Evolutionary conservation across 2,888 invertebrate genomes (phyloP), one percentile per base, ranked within the genome.

Genomic region (Azorinus chamasolen): DNA sequence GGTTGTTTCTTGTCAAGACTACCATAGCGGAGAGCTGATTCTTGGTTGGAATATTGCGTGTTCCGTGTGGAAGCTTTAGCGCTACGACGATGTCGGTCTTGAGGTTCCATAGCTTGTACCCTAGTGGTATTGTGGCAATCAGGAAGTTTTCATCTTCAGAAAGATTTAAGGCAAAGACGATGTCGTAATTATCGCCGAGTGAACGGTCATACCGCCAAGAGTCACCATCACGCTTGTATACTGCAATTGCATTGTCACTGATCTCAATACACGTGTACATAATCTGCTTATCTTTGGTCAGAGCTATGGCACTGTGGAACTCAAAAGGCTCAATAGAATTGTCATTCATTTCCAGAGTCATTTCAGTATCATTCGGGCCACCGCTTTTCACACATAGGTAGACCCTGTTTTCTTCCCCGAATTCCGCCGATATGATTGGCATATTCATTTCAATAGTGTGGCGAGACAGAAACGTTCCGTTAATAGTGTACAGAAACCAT

Each of bases 1-100:
- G 96, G 87, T 96, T 96, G 72, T 96, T 96, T 39, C 97, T 97
- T 86, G 98, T 98, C 80, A 99, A 95, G 95, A 97, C 97, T 58
- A 98, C 96, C 0, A 98, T 97, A 92, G 97, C 98, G 0, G 97
- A 97, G 83, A 96, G 95, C 87, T 97, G 95, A 94, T 98, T 96
- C 93, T 96, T 96, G 16, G 97, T 97, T 2, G 97, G 97, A 59
- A 99, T 98, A 91, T 99, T 99, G 51, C 98, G 94, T 4, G 97
- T 97, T 0, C 97, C 97, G 20, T 88, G 86, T 0, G 93, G 93
- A 18, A 93, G 80, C 27, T 89, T 87, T 18, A 92, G 79, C 18
- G 87, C 83, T n/a, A 89, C 78, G 68, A 87, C 62, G 16, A 90
- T 86, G 57, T 91, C 90, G 1, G 88, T 88, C 37, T 85, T 86